phyloP scores from a whole-genome alignment of 2,113 vertebrate genomes.

The Hystrix brachyura region DNA sequence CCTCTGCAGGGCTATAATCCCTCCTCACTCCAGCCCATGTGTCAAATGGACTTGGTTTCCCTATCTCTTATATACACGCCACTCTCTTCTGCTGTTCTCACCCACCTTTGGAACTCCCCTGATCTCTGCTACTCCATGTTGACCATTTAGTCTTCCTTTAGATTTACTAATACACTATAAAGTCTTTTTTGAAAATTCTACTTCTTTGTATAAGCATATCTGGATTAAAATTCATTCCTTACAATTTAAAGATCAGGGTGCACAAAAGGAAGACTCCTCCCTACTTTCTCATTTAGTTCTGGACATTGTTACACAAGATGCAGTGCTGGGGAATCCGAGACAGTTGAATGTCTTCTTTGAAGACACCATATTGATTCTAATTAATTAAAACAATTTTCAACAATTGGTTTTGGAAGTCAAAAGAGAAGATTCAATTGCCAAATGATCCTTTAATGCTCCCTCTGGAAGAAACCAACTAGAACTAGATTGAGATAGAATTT shows the following conservation, averaged over 20 bases:
- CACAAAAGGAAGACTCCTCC: neutral
- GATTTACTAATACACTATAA: neutral
- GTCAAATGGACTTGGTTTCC: neutral
- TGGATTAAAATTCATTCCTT: neutral
- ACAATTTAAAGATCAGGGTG: neutral
- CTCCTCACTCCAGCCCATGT: neutral
- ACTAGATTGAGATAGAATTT: constrained; percentile 27
- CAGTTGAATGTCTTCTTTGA: neutral
- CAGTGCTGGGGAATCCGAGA: neutral
- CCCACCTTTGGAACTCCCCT: neutral
- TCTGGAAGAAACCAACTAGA: constrained; percentile 43
- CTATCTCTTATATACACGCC: too few relatives aligned
- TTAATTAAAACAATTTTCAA: constrained; percentile 27
- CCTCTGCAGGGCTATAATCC: neutral
- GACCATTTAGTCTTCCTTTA: neutral
- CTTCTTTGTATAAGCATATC: neutral
- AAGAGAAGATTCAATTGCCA: neutral
- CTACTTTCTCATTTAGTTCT: neutral
- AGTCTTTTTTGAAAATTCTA: neutral
- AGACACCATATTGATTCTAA: neutral
- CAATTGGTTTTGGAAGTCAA: neutral
- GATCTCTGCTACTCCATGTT: neutral
- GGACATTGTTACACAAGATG: neutral
- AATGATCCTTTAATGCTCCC: neutral
- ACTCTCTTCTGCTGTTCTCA: neutral